Percentiles rank a stretch among this genome's conserved stretches.
These are phyloP conservation scores for Lutjanus argentimaculatus DNA, from an alignment of 2,797 vertebrate genomes.

Conservation along the genomic window DNA sequence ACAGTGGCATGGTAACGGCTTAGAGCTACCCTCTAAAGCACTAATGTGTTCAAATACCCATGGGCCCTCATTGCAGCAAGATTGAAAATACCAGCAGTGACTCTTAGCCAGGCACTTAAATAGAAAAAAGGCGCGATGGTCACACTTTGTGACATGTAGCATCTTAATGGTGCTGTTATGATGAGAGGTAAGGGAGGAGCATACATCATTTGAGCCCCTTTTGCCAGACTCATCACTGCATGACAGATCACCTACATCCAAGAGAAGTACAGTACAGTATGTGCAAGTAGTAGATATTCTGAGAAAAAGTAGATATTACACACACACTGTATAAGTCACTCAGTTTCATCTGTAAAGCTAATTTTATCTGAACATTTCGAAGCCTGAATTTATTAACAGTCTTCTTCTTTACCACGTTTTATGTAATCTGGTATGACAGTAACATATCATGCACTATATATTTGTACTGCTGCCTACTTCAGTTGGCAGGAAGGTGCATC, in stretches of 20 bases:
- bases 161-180: conserved; percentile 56
- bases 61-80: conserved; percentile 51
- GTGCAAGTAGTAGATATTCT: not conserved
- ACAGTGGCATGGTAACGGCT: conserved; percentile 52
- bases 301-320: not conserved
- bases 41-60: conserved; percentile 69
- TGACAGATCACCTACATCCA: conserved; percentile 25
- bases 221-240: conserved; percentile 28
- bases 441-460: not conserved
- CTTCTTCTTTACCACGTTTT: no score
- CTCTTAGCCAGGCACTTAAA: conserved; percentile 51
- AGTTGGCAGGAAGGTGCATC: not conserved
- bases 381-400: no score
- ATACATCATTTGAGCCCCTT: conserved; percentile 16
- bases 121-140: conserved; percentile 56
- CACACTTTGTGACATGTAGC: conserved; percentile 59
- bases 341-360: no score
- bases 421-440: not conserved
- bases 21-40: conserved; percentile 45
- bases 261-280: not conserved
- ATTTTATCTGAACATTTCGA: no score
- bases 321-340: no score
- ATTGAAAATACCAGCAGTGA: conserved; percentile 61
- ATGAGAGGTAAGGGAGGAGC: conserved; percentile 28
- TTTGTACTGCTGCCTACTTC: not conserved